Evolutionary conservation across 1,140 invertebrate genomes (phyloP).

Genomic region (Zaprionus davidi): DNA sequence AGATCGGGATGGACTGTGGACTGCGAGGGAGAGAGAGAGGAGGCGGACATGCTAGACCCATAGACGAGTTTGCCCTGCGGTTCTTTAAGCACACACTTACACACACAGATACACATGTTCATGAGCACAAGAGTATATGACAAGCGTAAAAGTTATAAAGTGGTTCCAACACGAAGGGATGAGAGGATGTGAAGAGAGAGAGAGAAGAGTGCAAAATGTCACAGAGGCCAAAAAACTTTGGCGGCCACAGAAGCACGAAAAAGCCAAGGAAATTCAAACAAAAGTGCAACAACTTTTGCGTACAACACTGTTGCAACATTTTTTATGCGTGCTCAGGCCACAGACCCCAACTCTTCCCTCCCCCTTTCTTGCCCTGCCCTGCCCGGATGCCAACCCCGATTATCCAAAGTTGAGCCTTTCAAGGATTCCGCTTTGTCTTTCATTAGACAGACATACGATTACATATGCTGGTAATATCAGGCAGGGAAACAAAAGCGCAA

Average conservation of each 20-base stretch:
- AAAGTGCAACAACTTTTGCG: slow-evolving; percentile 76
- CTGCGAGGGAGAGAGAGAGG: not conserved
- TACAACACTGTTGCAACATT: slow-evolving; percentile 33
- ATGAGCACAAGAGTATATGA: slow-evolving; percentile 32
- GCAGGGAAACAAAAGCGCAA: not conserved
- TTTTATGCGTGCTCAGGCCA: slow-evolving; percentile 23
- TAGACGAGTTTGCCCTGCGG: slow-evolving; percentile 55
- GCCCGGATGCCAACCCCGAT: not conserved
- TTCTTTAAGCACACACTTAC: slow-evolving; percentile 46
- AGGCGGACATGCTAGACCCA: slow-evolving; percentile 33
- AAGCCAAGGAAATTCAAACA: slow-evolving; percentile 72
- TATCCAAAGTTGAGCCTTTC: slow-evolving; percentile 26
- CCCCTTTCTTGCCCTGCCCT: slow-evolving; percentile 22
- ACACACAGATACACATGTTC: slow-evolving; percentile 39
- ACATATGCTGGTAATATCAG: slow-evolving; percentile 34
- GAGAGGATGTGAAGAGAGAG: not conserved
- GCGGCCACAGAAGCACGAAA: slow-evolving; percentile 63
- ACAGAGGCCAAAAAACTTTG: slow-evolving; percentile 63
- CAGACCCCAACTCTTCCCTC: slow-evolving; percentile 29
- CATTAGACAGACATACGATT: slow-evolving; percentile 29
- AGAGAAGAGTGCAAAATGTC: slow-evolving; percentile 57
- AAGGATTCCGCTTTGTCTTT: slow-evolving; percentile 36
- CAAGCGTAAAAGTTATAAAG: slow-evolving; percentile 70
- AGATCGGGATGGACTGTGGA: not conserved
- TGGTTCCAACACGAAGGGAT: slow-evolving; percentile 33